Conservation (phyloP, 1,140 invertebrate species). For the Brachionus plicatilis region DNA sequence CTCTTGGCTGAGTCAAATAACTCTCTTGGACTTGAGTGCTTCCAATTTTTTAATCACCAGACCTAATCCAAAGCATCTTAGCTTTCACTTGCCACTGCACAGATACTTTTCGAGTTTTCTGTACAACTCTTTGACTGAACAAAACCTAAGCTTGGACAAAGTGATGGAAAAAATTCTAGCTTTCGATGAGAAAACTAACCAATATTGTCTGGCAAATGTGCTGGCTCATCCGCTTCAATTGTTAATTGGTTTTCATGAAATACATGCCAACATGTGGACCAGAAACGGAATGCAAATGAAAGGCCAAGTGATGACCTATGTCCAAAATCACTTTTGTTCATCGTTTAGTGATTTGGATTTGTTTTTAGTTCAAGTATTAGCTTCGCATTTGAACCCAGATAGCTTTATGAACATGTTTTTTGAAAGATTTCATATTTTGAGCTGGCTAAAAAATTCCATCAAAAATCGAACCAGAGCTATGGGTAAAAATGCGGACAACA, state of each 20-base stretch:
- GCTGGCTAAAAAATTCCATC: background rate
- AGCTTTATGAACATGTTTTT: slow-evolving; percentile 6
- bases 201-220: slow-evolving; percentile 68
- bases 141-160: slow-evolving; percentile 69
- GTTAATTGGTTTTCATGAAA: slow-evolving; percentile 90
- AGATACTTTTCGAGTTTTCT: slow-evolving; percentile 86
- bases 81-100: slow-evolving; percentile 90
- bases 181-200: slow-evolving; percentile 46
- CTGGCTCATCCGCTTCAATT: slow-evolving; percentile 83
- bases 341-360: slow-evolving; percentile 95
- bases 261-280: slow-evolving; percentile 85
- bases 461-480: background rate
- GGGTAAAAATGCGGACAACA: background rate
- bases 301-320: slow-evolving; percentile 96
- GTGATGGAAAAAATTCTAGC: slow-evolving; percentile 62
- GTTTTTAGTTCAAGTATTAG: slow-evolving; percentile 63
- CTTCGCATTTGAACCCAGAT: background rate
- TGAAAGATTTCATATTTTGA: slow-evolving; percentile 15
- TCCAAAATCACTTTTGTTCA: slow-evolving; percentile 95
- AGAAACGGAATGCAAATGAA: slow-evolving; percentile 93
- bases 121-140: slow-evolving; percentile 75
- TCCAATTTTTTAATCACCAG: background rate
- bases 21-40: background rate
- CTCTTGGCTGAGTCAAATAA: slow-evolving; percentile 22
- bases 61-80: slow-evolving; percentile 48